Evolutionary conservation across 1,140 invertebrate species (phyloP).

Genomic region (Hypothenemus hampei): DNA sequence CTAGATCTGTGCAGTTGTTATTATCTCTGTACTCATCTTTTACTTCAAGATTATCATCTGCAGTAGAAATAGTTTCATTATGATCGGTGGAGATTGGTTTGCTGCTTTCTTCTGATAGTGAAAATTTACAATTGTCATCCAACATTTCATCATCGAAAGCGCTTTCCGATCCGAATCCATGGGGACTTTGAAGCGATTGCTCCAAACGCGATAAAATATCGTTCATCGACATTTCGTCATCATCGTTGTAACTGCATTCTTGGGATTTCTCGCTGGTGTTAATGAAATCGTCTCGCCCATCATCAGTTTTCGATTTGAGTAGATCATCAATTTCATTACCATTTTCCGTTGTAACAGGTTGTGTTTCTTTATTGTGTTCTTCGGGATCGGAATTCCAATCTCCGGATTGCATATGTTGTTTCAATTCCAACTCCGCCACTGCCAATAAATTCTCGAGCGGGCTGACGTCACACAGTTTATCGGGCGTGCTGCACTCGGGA

Average conservation of each 20-base stretch:
- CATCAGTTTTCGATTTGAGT: constrained; percentile 33
- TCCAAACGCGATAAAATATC: constrained; percentile 55
- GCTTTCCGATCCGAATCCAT: constrained; percentile 28
- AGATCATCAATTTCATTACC: constrained; percentile 30
- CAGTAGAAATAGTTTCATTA: too few relatives aligned
- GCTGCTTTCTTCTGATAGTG: constrained; percentile 8
- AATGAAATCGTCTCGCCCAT: constrained; percentile 34
- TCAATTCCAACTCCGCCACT: constrained; percentile 54
- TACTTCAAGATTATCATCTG: too few relatives aligned
- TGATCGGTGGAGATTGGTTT: background rate
- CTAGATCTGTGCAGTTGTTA: too few relatives aligned
- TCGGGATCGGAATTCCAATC: constrained; percentile 35
- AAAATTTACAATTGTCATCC: background rate
- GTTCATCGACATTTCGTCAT: constrained; percentile 56
- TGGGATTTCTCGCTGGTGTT: constrained; percentile 32
- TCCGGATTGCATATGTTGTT: constrained; percentile 44
- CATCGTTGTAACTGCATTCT: constrained; percentile 52
- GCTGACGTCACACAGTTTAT: constrained; percentile 44
- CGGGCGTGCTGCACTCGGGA: constrained; percentile 36
- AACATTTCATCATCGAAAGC: constrained; percentile 13
- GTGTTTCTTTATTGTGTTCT: constrained; percentile 2
- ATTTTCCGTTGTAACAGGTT: constrained; percentile 2
- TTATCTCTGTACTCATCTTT: too few relatives aligned
- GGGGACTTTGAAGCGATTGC: constrained; percentile 52
- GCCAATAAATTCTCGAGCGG: constrained; percentile 55